These are phyloP conservation scores for Chunga burmeisteri DNA, from an alignment of 2,113 vertebrate genomes.

Conservation along the genomic window DNA sequence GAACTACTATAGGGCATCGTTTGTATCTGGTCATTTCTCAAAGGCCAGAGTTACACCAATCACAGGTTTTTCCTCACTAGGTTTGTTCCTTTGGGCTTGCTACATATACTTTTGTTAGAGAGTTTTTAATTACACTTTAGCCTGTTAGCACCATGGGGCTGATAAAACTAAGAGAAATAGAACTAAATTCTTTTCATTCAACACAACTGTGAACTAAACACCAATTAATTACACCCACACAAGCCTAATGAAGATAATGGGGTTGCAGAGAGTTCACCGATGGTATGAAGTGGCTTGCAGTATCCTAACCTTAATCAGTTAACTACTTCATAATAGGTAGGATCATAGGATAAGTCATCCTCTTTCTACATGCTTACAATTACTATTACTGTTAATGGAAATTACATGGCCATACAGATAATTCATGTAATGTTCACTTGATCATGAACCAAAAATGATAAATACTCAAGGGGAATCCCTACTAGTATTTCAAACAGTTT, in stretches of 20 bases:
- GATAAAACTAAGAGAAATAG: conserved; percentile 67
- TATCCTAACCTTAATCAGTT: conserved; percentile 67
- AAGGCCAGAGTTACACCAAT: neutral
- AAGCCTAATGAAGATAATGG: conserved; percentile 68
- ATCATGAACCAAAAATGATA: neutral
- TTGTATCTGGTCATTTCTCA: neutral
- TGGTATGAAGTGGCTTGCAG: conserved; percentile 55
- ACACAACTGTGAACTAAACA: conserved; percentile 58
- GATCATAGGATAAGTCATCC: conserved; percentile 58
- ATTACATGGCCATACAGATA: conserved; percentile 2
- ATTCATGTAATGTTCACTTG: neutral
- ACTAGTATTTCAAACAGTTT: neutral
- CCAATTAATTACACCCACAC: conserved; percentile 66
- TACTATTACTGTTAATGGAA: conserved; percentile 56
- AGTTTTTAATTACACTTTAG: conserved; percentile 59
- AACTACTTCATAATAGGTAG: conserved; percentile 54
- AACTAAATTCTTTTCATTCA: conserved; percentile 61
- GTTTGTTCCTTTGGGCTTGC: neutral
- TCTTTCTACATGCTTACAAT: conserved; percentile 41
- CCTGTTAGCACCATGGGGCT: conserved; percentile 46
- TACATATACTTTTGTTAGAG: conserved; percentile 29
- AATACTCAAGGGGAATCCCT: neutral
- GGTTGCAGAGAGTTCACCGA: conserved; percentile 55
- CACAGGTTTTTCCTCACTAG: neutral
- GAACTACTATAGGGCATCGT: neutral